phyloP scores from a whole-genome alignment of 2,888 invertebrate species.

The Cheilosia impressa region DNA sequence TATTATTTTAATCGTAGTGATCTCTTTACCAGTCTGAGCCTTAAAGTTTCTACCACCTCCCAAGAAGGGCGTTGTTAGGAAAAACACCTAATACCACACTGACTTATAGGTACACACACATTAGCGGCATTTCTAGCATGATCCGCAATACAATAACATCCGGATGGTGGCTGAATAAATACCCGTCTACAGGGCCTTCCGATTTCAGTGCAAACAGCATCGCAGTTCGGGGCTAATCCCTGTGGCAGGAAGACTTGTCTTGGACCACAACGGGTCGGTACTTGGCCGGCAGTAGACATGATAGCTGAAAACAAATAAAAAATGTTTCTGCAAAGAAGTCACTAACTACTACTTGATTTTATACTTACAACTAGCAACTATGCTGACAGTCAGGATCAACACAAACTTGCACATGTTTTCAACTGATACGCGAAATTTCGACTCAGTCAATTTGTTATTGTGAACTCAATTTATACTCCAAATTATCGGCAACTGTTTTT shows the following conservation, averaged over 20 bases:
- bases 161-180: slow-evolving; percentile 20
- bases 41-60: too few relatives aligned
- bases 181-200: slow-evolving; percentile 2
- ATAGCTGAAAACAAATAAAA: not conserved
- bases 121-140: slow-evolving; percentile 25
- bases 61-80: too few relatives aligned
- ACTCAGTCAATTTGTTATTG: not conserved
- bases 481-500: not conserved
- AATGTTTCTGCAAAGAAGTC: too few relatives aligned
- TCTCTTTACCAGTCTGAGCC: too few relatives aligned
- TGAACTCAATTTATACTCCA: slow-evolving; percentile 7
- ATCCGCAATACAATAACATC: slow-evolving; percentile 35
- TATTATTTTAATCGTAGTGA: too few relatives aligned
- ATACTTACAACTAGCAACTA: slow-evolving; percentile 8
- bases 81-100: slow-evolving; percentile 18
- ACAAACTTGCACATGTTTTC: slow-evolving; percentile 22
- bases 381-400: not conserved
- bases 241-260: slow-evolving; percentile 38
- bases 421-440: not conserved
- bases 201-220: slow-evolving; percentile 26
- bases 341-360: not conserved
- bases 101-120: slow-evolving; percentile 32
- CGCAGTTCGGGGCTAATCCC: slow-evolving; percentile 38
- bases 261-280: not conserved
- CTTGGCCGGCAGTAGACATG: not conserved